These are phyloP conservation scores for Nasua narica DNA, from an alignment of 2,797 vertebrate genomes.

Conservation along the genomic window DNA sequence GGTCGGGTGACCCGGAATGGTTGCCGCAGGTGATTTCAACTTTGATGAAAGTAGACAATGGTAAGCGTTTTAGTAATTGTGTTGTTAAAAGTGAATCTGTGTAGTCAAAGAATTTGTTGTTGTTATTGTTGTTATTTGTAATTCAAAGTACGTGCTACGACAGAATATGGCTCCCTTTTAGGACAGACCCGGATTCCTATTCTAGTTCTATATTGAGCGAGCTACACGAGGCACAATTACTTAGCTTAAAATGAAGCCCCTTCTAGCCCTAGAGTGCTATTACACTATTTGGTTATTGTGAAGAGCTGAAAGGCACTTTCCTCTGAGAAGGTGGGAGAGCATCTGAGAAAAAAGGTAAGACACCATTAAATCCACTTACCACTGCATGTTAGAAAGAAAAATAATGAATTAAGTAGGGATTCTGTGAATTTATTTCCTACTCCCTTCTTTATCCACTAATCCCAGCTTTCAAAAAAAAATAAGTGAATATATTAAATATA, in stretches of 20 bases:
- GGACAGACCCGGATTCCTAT: neutral
- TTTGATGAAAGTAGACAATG: constrained; percentile 44
- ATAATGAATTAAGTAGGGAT: neutral
- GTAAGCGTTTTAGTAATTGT: neutral
- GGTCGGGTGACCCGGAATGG: constrained; percentile 4
- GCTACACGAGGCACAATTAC: neutral
- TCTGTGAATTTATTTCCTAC: constrained; percentile 7
- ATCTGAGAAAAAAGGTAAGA: neutral
- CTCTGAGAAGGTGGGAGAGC: neutral
- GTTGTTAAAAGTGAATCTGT: constrained; percentile 30
- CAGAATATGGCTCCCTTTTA: constrained; percentile 1
- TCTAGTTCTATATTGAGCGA: neutral
- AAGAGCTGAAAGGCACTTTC: neutral
- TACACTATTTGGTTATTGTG: neutral
- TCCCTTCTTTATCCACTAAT: constrained; percentile 10
- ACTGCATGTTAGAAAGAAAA: neutral
- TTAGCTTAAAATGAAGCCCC: neutral
- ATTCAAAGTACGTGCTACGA: constrained; percentile 35
- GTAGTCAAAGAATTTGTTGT: neutral
- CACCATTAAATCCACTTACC: neutral
- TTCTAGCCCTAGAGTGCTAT: neutral
- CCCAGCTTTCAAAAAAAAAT: neutral
- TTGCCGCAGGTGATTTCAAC: neutral
- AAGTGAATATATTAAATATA: neutral
- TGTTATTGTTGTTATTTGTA: constrained; percentile 40